Evolutionary conservation across 2,888 invertebrate genomes (phyloP).

Genomic region (Acronicta psi): DNA sequence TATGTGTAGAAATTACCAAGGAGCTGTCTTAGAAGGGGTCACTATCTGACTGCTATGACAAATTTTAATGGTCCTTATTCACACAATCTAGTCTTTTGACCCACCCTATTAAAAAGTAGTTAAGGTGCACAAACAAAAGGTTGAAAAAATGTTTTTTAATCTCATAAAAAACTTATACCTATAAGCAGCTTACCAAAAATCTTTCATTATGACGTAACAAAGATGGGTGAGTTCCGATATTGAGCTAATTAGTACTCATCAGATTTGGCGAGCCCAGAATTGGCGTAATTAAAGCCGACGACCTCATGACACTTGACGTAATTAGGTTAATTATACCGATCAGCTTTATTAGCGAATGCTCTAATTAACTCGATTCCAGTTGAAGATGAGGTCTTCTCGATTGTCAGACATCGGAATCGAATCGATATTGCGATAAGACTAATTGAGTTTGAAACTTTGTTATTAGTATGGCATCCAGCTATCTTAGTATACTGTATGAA

Average conservation of each 20-base stretch:
- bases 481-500: too few relatives aligned
- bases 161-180: too few relatives aligned
- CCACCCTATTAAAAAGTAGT: too few relatives aligned
- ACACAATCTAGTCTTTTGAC: too few relatives aligned
- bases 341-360: slow-evolving; percentile 80
- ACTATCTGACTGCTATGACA: too few relatives aligned
- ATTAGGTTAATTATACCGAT: slow-evolving; percentile 85
- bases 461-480: background rate
- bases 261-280: slow-evolving; percentile 72
- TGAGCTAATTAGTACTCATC: slow-evolving; percentile 61
- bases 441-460: slow-evolving; percentile 10
- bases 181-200: slow-evolving; percentile 6
- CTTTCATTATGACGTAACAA: slow-evolving; percentile 16
- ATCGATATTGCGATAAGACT: slow-evolving; percentile 42
- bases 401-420: slow-evolving; percentile 41
- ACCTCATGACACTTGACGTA: slow-evolving; percentile 73
- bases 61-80: too few relatives aligned
- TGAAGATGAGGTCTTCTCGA: slow-evolving; percentile 62
- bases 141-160: too few relatives aligned
- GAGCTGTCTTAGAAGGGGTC: too few relatives aligned
- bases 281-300: slow-evolving; percentile 70
- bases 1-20: too few relatives aligned
- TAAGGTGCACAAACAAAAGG: too few relatives aligned
- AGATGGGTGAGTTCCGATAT: slow-evolving; percentile 48
- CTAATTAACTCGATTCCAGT: slow-evolving; percentile 74